Base-by-base conservation (phyloP, 1,140 invertebrate species). In the Gryon sp. region DNA sequence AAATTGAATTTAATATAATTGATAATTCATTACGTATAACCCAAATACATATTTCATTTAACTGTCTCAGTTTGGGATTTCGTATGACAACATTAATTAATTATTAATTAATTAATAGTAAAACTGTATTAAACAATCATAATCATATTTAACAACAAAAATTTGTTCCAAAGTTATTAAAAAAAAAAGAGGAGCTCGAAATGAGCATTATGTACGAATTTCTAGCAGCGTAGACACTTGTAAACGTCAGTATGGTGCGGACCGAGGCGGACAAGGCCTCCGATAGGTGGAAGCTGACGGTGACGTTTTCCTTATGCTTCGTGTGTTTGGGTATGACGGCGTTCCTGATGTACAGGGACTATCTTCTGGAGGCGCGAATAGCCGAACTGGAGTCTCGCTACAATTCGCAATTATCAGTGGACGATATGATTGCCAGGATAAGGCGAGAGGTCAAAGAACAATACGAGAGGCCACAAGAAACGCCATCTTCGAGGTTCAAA, bases 221-320 rank as follows among this genome's bases (percentile, higher is more conserved):
- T 65, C 59, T 50, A 65, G 52, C 69, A 73, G 69, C 59, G 69
- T 73, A 59, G 60, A 59, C 20, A 59, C 26, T 34, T 46, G 14
- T 43, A 36, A 73, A 43, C 34, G 69, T 6, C 52, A 73, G 28
- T 11, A 73, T 50, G 69, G 52, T 52, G 52, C 32, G 60, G 18
- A 43, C 7, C 36, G 43, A 36, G 36, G 50, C 20, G 20, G 59
- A 52, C 28, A 65, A 65, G 60, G 20, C 22, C 32, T 55, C 45
- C 18, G 50, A 73, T 32, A 50, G 69, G 60, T 73, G 69, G 69
- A 65, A 73, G 52, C 52, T 57, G 52, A 26, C 43, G 83, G 77
- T 79, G 4, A 81, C 88, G 82, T 84, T 84, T 77, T 62, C 77
- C 48, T 73, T 89, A 53, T 89, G 88, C 70, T 32, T 88, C n/a